A percentile compares a stretch with the other conserved stretches of the same genome.
Evolutionary conservation across 2,888 invertebrate genomes (phyloP).

Genomic region (Nomada ruficornis): DNA sequence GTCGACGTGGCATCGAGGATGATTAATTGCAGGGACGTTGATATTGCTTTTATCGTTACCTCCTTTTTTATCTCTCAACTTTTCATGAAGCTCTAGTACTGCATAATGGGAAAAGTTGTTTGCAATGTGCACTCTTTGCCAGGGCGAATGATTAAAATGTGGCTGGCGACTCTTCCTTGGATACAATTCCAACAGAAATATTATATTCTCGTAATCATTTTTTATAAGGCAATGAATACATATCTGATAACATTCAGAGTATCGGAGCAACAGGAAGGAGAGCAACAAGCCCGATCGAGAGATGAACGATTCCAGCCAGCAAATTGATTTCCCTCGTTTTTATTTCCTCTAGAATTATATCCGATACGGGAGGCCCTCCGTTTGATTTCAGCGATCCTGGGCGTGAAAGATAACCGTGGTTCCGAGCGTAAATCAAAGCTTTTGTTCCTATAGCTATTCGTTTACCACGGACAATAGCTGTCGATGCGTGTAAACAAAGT

Average conservation of each 20-base stretch:
- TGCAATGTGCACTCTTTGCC: not conserved
- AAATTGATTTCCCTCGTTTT: conserved; percentile 3
- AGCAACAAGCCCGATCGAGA: not conserved
- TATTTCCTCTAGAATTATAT: conserved; percentile 7
- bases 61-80: not conserved
- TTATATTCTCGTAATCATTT: too few species aligned
- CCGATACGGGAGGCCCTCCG: conserved; percentile 9
- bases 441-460: conserved; percentile 5
- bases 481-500: conserved; percentile 26
- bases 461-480: not conserved
- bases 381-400: conserved; percentile 5
- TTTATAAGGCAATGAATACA: too few species aligned
- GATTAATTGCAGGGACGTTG: conserved; percentile 8
- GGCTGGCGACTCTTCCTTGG: too few species aligned
- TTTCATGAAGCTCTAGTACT: not conserved
- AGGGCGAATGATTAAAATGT: not conserved
- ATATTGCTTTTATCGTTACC: conserved; percentile 5
- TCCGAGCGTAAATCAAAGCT: conserved; percentile 37
- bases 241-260: not conserved
- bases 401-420: conserved; percentile 26
- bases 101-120: not conserved
- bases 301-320: not conserved
- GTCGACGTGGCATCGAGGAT: not conserved
- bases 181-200: too few species aligned
- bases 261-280: not conserved